phyloP scores from a whole-genome alignment of 2,113 vertebrate genomes.

The Myocastor coypus region DNA sequence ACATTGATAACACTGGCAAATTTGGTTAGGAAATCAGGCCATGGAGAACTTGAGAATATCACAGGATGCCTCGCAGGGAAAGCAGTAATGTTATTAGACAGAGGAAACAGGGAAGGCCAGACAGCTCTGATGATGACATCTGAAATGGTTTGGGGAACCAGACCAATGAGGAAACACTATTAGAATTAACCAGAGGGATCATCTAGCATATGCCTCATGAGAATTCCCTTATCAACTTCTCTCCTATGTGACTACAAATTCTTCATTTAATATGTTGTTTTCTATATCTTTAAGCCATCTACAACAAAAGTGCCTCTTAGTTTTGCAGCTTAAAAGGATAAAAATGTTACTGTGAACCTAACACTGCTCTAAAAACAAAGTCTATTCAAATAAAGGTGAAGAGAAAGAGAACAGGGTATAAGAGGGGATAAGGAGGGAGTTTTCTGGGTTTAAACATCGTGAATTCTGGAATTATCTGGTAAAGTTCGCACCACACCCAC shows the following conservation, averaged over 20 bases:
- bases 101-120: constrained; percentile 34
- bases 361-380: background rate
- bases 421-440: background rate
- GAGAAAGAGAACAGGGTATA: background rate
- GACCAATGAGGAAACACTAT: background rate
- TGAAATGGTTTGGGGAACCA: background rate
- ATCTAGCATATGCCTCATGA: background rate
- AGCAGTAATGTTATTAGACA: background rate
- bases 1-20: constrained; percentile 48
- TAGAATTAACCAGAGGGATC: background rate
- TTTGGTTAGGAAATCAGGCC: constrained; percentile 55
- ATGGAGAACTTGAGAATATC: constrained; percentile 10
- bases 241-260: background rate
- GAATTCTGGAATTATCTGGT: background rate
- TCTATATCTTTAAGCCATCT: background rate
- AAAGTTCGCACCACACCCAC: background rate
- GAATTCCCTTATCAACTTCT: background rate
- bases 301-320: background rate
- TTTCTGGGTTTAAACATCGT: background rate
- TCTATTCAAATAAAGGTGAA: background rate
- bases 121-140: background rate
- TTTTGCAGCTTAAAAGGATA: constrained; percentile 40
- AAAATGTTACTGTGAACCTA: background rate
- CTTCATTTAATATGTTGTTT: constrained; percentile 42
- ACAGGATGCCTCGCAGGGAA: constrained; percentile 9